Base-by-base conservation (phyloP, 2,797 vertebrate species). In the Scleropages formosus region DNA sequence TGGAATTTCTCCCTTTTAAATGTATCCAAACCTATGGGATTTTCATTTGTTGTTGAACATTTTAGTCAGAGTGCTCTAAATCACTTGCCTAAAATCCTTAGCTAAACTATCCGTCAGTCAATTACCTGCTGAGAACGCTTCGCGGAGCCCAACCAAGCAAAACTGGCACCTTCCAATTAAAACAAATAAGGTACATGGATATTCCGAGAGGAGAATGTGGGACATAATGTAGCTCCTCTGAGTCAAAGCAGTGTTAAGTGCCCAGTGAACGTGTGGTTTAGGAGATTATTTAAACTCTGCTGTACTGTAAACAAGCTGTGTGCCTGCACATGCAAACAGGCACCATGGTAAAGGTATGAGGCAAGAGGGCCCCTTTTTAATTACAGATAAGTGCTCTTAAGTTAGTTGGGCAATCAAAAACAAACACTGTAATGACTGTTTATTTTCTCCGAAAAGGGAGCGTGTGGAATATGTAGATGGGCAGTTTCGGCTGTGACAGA, bases 141-240 rank as follows among this genome's bases (percentile, higher is more conserved):
- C 4, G 13, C 26, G 56, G 15, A 49, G 70, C 13, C 56, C 49
- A 70, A 70, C 3, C 22, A 70, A 70, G 68, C 20, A 39, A 71
- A 71, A 18, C 68, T 18, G 51, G 24, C 7, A 46, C 68, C 27
- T 71, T 71, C 68, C 68, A 71, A 56, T 56, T 53, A 53, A 71
- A 71, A 71, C 68, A 71, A 53, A 20, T 26, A 71, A 22, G 27
- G 49, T 49, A 56, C 13, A 49, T 20, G 49, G 24, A 22, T 56
- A 56, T 53, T 71, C 68, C 22, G 15, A 53, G 27, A 53, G 27
- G 68, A 27, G 26, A 22, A 22, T 71, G 53, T 71, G 22, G 49
- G 44, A 39, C 56, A 9, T 71, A 31, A 71, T 31, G 56, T 71
- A 56, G 49, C 56, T 27, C n/a, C 47, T 56, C n/a, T 58, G 47